Evolutionary conservation across 2,888 invertebrate species (phyloP).

Genomic region (Lasioglossum zephyrum): DNA sequence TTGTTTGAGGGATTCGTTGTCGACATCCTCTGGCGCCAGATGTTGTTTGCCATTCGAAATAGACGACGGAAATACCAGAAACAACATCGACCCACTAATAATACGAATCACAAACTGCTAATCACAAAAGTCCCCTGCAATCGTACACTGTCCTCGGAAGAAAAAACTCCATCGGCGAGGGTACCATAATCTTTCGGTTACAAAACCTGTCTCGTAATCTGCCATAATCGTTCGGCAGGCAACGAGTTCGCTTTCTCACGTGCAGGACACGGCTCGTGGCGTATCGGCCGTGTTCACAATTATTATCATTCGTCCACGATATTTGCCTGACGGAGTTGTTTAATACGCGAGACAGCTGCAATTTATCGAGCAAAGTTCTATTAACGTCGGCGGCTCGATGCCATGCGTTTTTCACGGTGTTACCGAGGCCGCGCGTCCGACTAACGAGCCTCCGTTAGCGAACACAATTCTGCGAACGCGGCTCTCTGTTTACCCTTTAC

Average conservation of each 20-base stretch:
- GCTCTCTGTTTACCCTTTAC: constrained; percentile 57
- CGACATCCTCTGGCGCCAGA: constrained; percentile 45
- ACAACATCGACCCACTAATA: constrained; percentile 16
- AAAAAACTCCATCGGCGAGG: background rate
- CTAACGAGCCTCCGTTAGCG: constrained; percentile 31
- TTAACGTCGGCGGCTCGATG: constrained; percentile 23
- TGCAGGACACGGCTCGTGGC: background rate
- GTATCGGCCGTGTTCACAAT: constrained; percentile 6
- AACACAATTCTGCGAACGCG: background rate
- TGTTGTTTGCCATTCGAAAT: constrained; percentile 44
- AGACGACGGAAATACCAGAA: constrained; percentile 22
- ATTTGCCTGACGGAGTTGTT: constrained; percentile 8
- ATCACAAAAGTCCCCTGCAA: background rate
- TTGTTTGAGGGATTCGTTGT: constrained; percentile 52
- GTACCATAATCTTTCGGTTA: background rate
- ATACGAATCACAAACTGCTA: background rate
- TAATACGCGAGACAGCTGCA: constrained; percentile 26
- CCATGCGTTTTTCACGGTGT: constrained; percentile 37
- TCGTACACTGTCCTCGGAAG: background rate
- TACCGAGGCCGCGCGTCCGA: constrained; percentile 5
- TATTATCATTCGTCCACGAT: constrained; percentile 26
- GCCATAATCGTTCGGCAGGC: background rate
- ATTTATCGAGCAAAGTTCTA: constrained; percentile 45
- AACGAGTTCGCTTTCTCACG: constrained; percentile 7
- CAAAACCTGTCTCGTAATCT: background rate